Percentiles rank a stretch among this genome's conserved stretches.
These are phyloP conservation scores for Hemiscyllium ocellatum DNA, from an alignment of 2,113 vertebrate species.

Conservation along the genomic window DNA sequence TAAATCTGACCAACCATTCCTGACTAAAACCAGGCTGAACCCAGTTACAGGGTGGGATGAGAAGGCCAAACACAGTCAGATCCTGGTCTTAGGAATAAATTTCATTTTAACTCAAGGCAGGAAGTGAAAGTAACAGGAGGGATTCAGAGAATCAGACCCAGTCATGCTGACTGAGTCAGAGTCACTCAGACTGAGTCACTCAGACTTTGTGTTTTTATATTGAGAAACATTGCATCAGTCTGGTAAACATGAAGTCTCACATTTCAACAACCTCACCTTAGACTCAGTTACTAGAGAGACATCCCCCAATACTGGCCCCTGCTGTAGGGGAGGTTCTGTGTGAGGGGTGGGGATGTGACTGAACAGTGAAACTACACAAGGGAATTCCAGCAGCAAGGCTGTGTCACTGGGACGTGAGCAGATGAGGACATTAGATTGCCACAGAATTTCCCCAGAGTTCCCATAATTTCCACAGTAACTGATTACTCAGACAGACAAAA, in stretches of 20 bases:
- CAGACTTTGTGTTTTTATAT: neutral
- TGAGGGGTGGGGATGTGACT: too few relatives aligned
- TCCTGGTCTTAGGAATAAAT: too few relatives aligned
- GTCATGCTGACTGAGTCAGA: too few relatives aligned
- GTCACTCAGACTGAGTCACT: neutral
- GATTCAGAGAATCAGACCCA: neutral
- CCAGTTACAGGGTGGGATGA: neutral
- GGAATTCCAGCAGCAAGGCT: too few relatives aligned
- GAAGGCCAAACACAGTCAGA: too few relatives aligned
- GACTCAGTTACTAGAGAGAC: neutral
- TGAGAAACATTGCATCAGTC: neutral
- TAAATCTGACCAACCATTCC: neutral
- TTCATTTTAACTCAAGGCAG: neutral
- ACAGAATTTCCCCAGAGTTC: too few relatives aligned
- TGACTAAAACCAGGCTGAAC: neutral
- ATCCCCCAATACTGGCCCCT: too few relatives aligned
- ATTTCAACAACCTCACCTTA: neutral
- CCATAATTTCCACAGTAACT: neutral
- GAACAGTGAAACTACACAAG: too few relatives aligned
- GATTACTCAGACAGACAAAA: neutral
- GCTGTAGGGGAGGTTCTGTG: too few relatives aligned
- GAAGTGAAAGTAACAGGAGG: neutral
- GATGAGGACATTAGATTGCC: too few relatives aligned
- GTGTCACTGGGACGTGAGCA: too few relatives aligned
- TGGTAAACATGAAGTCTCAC: neutral